phyloP scores from a whole-genome alignment of 2,888 invertebrate species.

The Elegia similella region DNA sequence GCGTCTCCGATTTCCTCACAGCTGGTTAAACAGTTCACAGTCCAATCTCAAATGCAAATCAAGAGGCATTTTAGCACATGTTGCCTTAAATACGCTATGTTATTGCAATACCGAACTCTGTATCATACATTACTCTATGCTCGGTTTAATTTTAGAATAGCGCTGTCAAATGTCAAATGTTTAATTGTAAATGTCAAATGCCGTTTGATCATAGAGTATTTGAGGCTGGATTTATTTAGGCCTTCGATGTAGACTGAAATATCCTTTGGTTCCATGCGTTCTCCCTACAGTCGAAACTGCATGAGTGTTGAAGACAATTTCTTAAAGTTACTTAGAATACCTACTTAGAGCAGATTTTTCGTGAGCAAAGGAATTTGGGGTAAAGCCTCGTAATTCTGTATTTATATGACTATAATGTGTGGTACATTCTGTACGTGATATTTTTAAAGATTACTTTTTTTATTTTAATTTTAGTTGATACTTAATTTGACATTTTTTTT shows the following conservation, averaged over 20 bases:
- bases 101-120: neutral
- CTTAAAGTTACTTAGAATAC: too few relatives aligned
- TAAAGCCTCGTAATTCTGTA: too few relatives aligned
- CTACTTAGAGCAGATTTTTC: too few relatives aligned
- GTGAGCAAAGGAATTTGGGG: too few relatives aligned
- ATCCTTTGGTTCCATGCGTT: too few relatives aligned
- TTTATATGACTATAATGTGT: too few relatives aligned
- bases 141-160: slow-evolving; percentile 13
- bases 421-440: too few relatives aligned
- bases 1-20: slow-evolving; percentile 28
- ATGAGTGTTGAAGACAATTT: too few relatives aligned
- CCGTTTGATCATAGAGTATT: slow-evolving; percentile 6
- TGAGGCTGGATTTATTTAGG: neutral
- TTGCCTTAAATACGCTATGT: neutral
- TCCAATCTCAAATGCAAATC: slow-evolving; percentile 17
- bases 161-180: slow-evolving; percentile 18
- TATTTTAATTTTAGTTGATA: too few relatives aligned
- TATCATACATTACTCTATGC: neutral
- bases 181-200: slow-evolving; percentile 15
- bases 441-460: too few relatives aligned
- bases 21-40: slow-evolving; percentile 19
- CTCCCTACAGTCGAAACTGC: too few relatives aligned
- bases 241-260: neutral
- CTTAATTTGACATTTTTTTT: too few relatives aligned
- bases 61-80: slow-evolving; percentile 12